phyloP scores from a whole-genome alignment of 2,888 invertebrate genomes.

The Drosophila sordidula region DNA sequence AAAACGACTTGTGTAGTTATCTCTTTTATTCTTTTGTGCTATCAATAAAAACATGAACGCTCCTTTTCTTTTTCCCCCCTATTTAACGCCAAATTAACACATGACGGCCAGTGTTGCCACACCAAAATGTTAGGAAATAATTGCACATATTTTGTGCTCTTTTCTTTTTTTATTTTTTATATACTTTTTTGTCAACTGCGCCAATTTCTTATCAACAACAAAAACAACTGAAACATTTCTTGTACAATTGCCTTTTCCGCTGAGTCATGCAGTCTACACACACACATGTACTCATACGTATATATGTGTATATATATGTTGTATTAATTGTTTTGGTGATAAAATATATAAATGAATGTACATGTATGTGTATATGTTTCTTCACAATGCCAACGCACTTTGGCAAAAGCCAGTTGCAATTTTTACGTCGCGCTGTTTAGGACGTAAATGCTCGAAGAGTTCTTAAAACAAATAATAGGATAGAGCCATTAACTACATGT shows the following conservation, averaged over 20 bases:
- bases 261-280: slow-evolving; percentile 29
- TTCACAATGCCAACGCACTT: slow-evolving; percentile 71
- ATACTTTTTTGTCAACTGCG: slow-evolving; percentile 23
- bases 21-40: slow-evolving; percentile 5
- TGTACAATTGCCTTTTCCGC: slow-evolving; percentile 43
- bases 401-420: slow-evolving; percentile 54
- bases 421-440: slow-evolving; percentile 58
- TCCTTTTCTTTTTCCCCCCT: neutral
- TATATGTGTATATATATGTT: slow-evolving; percentile 1
- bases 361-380: slow-evolving; percentile 8
- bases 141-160: slow-evolving; percentile 17
- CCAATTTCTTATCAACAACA: slow-evolving; percentile 51
- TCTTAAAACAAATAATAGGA: neutral
- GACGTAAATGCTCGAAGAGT: slow-evolving; percentile 25
- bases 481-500: neutral
- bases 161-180: slow-evolving; percentile 9
- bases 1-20: slow-evolving; percentile 9
- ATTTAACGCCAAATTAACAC: slow-evolving; percentile 28
- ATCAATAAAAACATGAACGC: slow-evolving; percentile 4
- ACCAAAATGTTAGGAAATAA: neutral
- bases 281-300: slow-evolving; percentile 5
- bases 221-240: slow-evolving; percentile 44
- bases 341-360: slow-evolving; percentile 31
- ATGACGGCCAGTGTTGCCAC: slow-evolving; percentile 40
- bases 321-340: slow-evolving; percentile 60